phyloP scores from a whole-genome alignment of 2,797 vertebrate genomes.

The Nothura maculosa region DNA sequence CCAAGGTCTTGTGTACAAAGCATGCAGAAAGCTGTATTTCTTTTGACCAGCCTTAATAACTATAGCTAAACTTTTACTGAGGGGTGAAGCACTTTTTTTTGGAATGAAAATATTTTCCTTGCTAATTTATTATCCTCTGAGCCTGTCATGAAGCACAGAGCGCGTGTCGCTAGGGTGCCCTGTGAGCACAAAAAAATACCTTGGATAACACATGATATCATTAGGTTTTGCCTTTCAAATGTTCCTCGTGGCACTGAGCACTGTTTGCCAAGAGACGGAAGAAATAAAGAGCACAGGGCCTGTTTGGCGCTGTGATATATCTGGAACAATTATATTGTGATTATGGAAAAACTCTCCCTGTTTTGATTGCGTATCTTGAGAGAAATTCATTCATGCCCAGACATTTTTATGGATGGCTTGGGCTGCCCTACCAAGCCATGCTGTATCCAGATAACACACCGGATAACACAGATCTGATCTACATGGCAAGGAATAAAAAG shows the following conservation, averaged over 20 bases:
- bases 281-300: not conserved
- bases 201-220: not conserved
- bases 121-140: not conserved
- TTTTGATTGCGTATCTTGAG: not conserved
- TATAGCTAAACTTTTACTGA: not conserved
- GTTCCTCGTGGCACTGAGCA: not conserved
- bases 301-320: not conserved
- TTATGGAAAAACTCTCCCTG: not conserved
- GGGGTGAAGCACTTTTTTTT: not conserved
- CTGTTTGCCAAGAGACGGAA: conserved; percentile 8
- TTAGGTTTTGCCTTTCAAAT: conserved; percentile 1
- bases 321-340: not conserved
- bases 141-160: not conserved
- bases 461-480: not conserved
- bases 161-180: not conserved
- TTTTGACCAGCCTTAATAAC: not conserved
- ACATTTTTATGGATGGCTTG: not conserved
- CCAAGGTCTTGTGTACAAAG: not conserved
- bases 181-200: not conserved
- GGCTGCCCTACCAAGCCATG: not conserved
- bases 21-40: not conserved
- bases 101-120: not conserved
- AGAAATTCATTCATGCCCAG: not conserved
- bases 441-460: too few relatives aligned
- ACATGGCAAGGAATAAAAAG: not conserved